Evolutionary conservation across 2,888 invertebrate species (phyloP).

Genomic region (Panorpa germanica): DNA sequence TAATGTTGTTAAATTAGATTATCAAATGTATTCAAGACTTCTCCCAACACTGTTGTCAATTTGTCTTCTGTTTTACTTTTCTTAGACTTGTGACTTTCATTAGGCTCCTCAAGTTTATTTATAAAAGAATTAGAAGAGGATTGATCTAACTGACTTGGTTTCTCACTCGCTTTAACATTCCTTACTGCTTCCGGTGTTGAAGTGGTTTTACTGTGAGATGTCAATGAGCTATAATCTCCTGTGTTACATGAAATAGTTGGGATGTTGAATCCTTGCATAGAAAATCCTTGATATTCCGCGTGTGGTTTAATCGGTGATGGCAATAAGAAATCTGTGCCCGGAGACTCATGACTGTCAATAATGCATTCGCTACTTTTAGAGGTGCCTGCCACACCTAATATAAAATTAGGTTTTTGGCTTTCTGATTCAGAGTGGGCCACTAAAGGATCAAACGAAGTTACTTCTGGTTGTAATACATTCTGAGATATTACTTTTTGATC

Average conservation of each 20-base stretch:
- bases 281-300: constrained; percentile 38
- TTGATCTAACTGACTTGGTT: no score
- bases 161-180: no score
- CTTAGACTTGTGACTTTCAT: no score
- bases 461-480: neutral
- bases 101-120: no score
- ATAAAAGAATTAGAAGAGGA: no score
- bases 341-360: constrained; percentile 25
- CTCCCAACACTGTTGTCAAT: no score
- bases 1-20: no score
- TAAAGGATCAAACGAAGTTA: constrained; percentile 12
- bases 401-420: constrained; percentile 10
- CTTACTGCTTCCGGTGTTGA: no score
- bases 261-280: constrained; percentile 36
- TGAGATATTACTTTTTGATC: neutral
- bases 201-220: neutral
- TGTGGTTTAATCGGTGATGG: constrained; percentile 38
- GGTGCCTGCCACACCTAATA: constrained; percentile 9
- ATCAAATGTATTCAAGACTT: no score
- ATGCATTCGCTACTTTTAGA: constrained; percentile 18
- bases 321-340: constrained; percentile 27
- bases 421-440: constrained; percentile 14
- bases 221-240: constrained; percentile 28
- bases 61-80: no score
- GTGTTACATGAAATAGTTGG: constrained; percentile 46